These are phyloP conservation scores for Lophochroa leadbeateri DNA, from an alignment of 2,113 vertebrate genomes.

Conservation along the genomic window DNA sequence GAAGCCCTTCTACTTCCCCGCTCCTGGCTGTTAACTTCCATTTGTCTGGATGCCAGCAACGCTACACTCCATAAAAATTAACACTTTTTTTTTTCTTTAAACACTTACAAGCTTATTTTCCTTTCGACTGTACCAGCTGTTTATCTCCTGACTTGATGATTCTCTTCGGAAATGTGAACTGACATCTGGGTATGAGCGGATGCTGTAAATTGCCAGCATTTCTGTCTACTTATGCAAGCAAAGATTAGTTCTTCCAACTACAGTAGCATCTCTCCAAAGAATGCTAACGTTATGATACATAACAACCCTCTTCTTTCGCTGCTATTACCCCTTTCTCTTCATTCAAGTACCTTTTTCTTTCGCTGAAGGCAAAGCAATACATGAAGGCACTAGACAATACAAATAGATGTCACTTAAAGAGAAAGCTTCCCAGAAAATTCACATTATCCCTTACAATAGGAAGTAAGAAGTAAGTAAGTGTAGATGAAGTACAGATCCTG, in stretches of 20 bases:
- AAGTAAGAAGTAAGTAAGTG: not conserved
- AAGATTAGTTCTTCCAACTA: conserved; percentile 50
- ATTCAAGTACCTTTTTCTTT: conserved; percentile 28
- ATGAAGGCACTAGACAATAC: conserved; percentile 25
- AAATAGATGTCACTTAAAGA: conserved; percentile 26
- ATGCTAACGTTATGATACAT: conserved; percentile 40
- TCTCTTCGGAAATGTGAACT: conserved; percentile 58
- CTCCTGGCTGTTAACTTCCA: conserved; percentile 25
- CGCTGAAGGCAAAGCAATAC: conserved; percentile 21
- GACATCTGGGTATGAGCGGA: conserved; percentile 57
- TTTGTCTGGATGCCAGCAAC: conserved; percentile 51
- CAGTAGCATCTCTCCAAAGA: conserved; percentile 38
- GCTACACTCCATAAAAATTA: conserved; percentile 57
- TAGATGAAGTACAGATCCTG: not conserved
- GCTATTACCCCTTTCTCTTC: conserved; percentile 22
- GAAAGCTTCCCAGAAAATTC: conserved; percentile 27
- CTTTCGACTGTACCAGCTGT: conserved; percentile 55
- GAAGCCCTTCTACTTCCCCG: not conserved
- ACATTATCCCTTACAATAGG: not conserved
- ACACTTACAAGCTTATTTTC: conserved; percentile 65
- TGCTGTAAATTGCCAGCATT: conserved; percentile 61
- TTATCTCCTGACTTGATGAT: conserved; percentile 66
- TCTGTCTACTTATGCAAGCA: conserved; percentile 64
- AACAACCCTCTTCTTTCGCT: conserved; percentile 34
- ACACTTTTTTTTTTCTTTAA: conserved; percentile 49